Evolutionary conservation across 2,888 invertebrate species (phyloP).

Genomic region (Pediacus dermestoides): DNA sequence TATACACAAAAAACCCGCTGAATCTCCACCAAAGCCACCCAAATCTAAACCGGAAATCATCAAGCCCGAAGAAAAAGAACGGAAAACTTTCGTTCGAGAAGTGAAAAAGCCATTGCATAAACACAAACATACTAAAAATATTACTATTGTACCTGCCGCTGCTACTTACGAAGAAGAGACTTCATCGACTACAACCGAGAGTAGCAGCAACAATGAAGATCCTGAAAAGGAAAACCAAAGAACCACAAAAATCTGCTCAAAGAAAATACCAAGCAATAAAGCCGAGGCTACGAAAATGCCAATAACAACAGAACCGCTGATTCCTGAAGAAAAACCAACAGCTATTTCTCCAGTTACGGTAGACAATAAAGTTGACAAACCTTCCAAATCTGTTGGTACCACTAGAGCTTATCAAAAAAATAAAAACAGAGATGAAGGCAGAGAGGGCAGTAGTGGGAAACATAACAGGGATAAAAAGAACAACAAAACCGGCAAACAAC

Average conservation of each 20-base stretch:
- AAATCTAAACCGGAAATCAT: slow-evolving; percentile 21
- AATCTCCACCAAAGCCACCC: slow-evolving; percentile 23
- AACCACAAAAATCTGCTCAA: slow-evolving; percentile 28
- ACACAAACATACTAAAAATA: slow-evolving; percentile 30
- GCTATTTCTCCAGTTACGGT: no score
- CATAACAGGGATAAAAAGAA: slow-evolving; percentile 21
- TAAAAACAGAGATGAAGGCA: no score
- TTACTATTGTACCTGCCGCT: slow-evolving; percentile 41
- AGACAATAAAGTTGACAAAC: no score
- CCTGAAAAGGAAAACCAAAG: slow-evolving; percentile 36
- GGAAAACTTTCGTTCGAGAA: slow-evolving; percentile 33
- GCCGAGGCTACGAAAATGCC: slow-evolving; percentile 17
- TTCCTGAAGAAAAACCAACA: no score
- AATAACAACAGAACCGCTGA: no score
- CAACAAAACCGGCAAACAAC: slow-evolving; percentile 34
- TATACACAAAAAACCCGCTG: slow-evolving; percentile 23
- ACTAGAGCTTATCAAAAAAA: no score
- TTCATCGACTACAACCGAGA: slow-evolving; percentile 68
- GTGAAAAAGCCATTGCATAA: slow-evolving; percentile 33
- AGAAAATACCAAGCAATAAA: slow-evolving; percentile 23
- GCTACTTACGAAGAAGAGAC: slow-evolving; percentile 70
- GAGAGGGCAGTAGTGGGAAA: no score
- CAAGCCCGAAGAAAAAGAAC: slow-evolving; percentile 29
- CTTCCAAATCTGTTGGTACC: no score
- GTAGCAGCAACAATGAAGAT: slow-evolving; percentile 48